Percentiles rank a stretch among this genome's conserved stretches.
Conservation (phyloP, 2,797 vertebrate genomes). For the Anniella stebbinsi region DNA sequence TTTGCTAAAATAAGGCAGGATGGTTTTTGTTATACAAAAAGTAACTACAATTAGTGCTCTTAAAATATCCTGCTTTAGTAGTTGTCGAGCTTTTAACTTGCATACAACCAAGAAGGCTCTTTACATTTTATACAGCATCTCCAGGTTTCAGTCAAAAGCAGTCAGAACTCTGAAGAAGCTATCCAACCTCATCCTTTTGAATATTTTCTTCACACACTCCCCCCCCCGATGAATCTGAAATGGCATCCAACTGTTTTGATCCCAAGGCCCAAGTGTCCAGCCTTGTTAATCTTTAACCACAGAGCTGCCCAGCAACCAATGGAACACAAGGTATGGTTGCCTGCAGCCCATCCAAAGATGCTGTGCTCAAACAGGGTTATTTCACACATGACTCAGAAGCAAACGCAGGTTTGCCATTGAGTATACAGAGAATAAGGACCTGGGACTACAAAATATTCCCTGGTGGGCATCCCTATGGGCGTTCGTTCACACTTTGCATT, state of each 20-base stretch:
- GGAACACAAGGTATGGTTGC: too few species aligned
- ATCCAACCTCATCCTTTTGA: background rate
- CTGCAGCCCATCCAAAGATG: background rate
- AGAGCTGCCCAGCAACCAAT: too few species aligned
- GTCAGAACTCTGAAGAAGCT: too few species aligned
- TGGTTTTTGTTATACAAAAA: background rate
- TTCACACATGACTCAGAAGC: too few species aligned
- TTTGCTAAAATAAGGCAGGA: background rate
- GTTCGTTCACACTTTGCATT: background rate
- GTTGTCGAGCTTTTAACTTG: background rate
- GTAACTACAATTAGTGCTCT: background rate
- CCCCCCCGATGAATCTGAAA: background rate
- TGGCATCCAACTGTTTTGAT: background rate
- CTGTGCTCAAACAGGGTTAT: background rate
- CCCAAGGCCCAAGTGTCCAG: background rate
- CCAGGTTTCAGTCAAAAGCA: too few species aligned
- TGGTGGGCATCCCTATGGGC: background rate
- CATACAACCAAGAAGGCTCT: background rate
- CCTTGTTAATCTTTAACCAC: background rate
- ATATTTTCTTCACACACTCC: background rate
- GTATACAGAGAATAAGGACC: background rate
- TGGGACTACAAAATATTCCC: background rate
- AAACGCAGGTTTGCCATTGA: background rate
- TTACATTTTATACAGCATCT: background rate
- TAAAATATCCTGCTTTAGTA: background rate